Base-by-base conservation (phyloP, 2,888 invertebrate genomes). In the Halictus ligatus region DNA sequence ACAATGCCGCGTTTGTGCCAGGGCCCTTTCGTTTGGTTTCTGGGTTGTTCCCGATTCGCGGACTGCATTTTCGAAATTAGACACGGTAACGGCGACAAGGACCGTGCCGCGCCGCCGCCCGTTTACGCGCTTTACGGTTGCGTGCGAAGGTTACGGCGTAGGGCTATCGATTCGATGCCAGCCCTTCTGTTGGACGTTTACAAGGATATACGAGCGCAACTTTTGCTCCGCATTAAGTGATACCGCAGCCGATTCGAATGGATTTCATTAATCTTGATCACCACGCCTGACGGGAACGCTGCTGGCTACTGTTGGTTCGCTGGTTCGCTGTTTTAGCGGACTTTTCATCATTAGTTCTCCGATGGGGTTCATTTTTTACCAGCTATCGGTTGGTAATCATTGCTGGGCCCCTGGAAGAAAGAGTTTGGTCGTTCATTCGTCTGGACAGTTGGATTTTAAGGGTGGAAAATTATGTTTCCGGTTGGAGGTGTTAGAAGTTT, bases 121-220 rank as follows among this genome's bases (percentile, higher is more conserved):
- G 79, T 48, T 73, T 29, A 78, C 35, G 83, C 40, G 83, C 78
- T 76, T 85, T 79, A 75, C 50, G 60, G 29, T 83, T n/a, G 81
- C 81, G 50, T 71, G 58, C 58, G 15, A 48, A 82, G 67, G 67
- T 50, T 35, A 25, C 43, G 13, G 29, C 18, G 50, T 67, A 29
- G 48, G 67, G 69, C 69, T 50, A 83, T 83, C 83, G 77, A 77
- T 83, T 74, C 25, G 72, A 25, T 29, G 46, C 6, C 60, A 60
- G 60, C 60, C 40, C 72, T 35, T 73, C 58, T 21, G 64, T 13
- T 15, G n/a, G 71, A 15, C 71, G 82, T 67, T 83, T 69, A 76
- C 73, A 40, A 77, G 79, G 75, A 77, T 76, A 72, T 72, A 76
- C 79, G 58, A 35, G 78, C 54, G n/a, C 54, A 64, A 58, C 43